Base-by-base conservation (phyloP, 2,113 vertebrate genomes). In the Arenaria interpres region DNA sequence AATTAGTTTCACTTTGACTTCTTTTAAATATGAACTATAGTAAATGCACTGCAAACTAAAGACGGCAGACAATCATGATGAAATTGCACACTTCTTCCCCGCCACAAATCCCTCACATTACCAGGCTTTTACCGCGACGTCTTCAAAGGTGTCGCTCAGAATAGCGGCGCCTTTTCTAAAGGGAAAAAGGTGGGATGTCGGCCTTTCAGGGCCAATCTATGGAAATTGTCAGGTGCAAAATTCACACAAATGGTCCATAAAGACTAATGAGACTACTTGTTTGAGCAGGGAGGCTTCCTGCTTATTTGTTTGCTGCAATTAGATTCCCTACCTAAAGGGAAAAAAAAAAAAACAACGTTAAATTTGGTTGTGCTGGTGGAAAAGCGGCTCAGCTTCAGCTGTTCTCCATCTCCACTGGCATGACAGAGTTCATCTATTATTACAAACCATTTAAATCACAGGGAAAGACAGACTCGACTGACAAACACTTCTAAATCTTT, bases 1-100 rank as follows among this genome's bases (percentile, higher is more conserved):
- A 98, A 98, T 98, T 97, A 98, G 98, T 98, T 97, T 98, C 97
- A 95, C 94, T 97, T 96, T 96, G 97, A 89, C 80, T 97, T 97
- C 95, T 97, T 97, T 90, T 96, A 96, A 98, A 98, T 97, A 96
- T 89, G 95, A 90, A 71, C 80, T 84, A 39, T n/a, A 88, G 94
- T 8, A 50, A 92, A 92, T 50, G 96, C 72, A 53, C 27, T 33
- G 96, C 43, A 72, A 96, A 96, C 93, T 68, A 84, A 95, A 96
- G 95, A 88, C 62, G 17, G 94, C 91, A 46, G 96, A 96, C 22
- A 48, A 83, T 85, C 75, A 13, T 13, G 62, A 75, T 86, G 73
- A 81, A 94, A 95, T 62, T 66, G 89, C 81, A 80, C 67, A 6
- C 37, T 95, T 69, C 86, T 95, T 88, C 87, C 90, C 43, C 33